phyloP scores from a whole-genome alignment of 2,113 vertebrate genomes.

The Notothenia coriiceps region DNA sequence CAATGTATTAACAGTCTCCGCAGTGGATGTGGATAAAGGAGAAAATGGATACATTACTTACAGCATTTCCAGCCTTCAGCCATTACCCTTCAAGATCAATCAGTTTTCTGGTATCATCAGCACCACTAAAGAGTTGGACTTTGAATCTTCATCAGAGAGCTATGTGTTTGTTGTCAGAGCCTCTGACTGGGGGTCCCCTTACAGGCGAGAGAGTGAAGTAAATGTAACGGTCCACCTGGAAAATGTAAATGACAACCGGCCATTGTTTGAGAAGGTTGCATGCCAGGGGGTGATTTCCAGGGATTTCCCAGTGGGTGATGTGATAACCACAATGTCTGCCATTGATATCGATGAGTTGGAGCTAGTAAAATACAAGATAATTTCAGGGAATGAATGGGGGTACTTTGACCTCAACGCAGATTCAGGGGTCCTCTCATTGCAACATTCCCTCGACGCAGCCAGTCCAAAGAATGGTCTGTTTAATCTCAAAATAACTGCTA shows the following conservation, averaged over 20 bases:
- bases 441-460: constrained; percentile 86
- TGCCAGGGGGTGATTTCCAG: constrained; percentile 93
- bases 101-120: constrained; percentile 95
- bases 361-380: constrained; percentile 96
- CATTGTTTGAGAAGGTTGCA: constrained; percentile 94
- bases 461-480: constrained; percentile 88
- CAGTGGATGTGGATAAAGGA: constrained; percentile 91
- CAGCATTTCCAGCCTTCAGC: constrained; percentile 91
- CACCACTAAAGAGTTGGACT: constrained; percentile 92
- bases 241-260: constrained; percentile 96
- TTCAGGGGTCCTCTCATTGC: constrained; percentile 93
- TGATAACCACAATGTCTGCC: constrained; percentile 95
- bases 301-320: constrained; percentile 91
- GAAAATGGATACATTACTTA: constrained; percentile 99
- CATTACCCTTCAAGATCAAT: constrained; percentile 93
- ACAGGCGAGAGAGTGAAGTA: constrained; percentile 94
- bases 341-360: constrained; percentile 97
- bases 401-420: constrained; percentile 96
- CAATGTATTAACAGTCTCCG: constrained; percentile 88
- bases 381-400: constrained; percentile 94
- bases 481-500: constrained; percentile 94
- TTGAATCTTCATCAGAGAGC: constrained; percentile 93
- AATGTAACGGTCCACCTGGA: constrained; percentile 93
- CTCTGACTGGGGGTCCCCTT: constrained; percentile 97
- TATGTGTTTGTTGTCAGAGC: constrained; percentile 95